These are phyloP conservation scores for Osmerus mordax DNA, from an alignment of 2,113 vertebrate species.

Conservation along the genomic window DNA sequence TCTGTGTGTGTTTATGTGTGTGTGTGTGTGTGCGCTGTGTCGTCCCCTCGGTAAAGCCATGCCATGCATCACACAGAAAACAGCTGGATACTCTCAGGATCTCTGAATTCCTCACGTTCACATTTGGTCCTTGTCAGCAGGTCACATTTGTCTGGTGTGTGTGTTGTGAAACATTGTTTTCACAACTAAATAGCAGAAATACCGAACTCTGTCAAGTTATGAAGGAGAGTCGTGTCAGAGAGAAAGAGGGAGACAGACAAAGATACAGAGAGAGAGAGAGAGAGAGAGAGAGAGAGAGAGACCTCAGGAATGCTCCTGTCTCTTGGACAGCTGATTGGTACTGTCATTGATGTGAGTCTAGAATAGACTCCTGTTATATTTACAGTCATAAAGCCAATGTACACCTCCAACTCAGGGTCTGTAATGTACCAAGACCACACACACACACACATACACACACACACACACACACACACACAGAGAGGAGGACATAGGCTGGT, in stretches of 20 bases:
- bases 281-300: not conserved
- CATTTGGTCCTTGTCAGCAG: not conserved
- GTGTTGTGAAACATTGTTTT: slow-evolving; percentile 41
- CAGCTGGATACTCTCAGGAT: not conserved
- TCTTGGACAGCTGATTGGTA: too few species aligned
- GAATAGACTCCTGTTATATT: too few species aligned
- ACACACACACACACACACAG: too few species aligned
- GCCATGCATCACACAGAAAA: not conserved
- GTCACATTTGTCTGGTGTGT: not conserved
- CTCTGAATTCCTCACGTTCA: not conserved
- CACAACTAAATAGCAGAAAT: slow-evolving; percentile 24
- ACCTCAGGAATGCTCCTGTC: not conserved
- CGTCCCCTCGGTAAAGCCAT: not conserved
- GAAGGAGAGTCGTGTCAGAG: not conserved
- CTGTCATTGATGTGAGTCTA: too few species aligned
- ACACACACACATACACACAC: too few species aligned
- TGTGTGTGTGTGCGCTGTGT: not conserved
- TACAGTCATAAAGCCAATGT: too few species aligned
- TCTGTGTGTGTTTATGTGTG: not conserved
- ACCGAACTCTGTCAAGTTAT: not conserved
- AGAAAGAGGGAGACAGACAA: not conserved
- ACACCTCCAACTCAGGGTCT: too few species aligned
- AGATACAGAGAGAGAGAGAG: not conserved
- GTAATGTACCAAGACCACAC: too few species aligned
- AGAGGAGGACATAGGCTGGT: too few species aligned